Base-by-base conservation (phyloP, 1,140 invertebrate genomes). In the Procambarus virginalis region DNA sequence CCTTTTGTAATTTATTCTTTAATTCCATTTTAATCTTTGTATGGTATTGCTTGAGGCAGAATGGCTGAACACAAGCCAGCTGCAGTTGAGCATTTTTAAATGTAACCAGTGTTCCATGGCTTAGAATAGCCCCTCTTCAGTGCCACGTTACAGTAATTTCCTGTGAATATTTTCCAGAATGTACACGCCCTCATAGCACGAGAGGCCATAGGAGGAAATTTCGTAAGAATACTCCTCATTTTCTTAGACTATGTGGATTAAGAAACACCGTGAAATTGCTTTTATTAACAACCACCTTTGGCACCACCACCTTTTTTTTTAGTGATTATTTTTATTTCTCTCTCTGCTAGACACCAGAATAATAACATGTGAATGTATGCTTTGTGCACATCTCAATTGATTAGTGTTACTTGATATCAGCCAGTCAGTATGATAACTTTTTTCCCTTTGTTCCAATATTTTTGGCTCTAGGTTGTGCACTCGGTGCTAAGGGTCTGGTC, bases 221-320 rank as follows among this genome's bases (percentile, higher is more conserved):
- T 79, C 46, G 77, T 79, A 79, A 79, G 77, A 79, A 22, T 49
- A 79, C n/a, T 79, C 48, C 46, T 51, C 14, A 79, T 51, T 79
- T 79, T 79, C 49, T 51, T 79, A 22, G 60, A 64, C 34, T 5
- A 17, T 78, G 45, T 45, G 45, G 34, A 22, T 75, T 75, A 78
- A 78, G 49, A 79, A 14, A 79, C 77, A 79, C 48, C 77, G 51
- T 20, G 14, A 64, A 64, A 64, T 17, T 64, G 60, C 60, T 64
- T 64, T 64, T 64, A 20, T 64, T 64, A 64, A 64, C 14, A 20
- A 64, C 60, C 60, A 64, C 60, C 60, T 17, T 64, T 12, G 60
- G 60, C 60, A 64, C 60, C 17, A 58, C 12, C 55, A 4, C 17
- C 17, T 64, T 64, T 64, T 64, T 20, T 64, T 64, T 17, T 64